A percentile compares a stretch with the other conserved stretches of the same genome.
Conservation (phyloP, 2,888 invertebrate species). For the Parapristionchus giblindavisi region DNA sequence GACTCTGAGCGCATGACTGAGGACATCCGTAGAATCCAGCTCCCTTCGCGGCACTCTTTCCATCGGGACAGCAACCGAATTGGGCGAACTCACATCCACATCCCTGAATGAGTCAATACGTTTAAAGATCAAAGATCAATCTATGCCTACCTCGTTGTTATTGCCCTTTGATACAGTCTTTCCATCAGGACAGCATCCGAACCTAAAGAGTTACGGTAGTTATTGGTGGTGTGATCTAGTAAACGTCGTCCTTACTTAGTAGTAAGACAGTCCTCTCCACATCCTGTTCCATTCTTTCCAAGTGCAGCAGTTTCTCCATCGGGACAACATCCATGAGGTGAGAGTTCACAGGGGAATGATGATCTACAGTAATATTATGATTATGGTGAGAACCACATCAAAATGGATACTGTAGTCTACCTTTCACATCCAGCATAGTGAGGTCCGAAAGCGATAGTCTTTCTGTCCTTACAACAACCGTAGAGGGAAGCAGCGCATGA, state of each 20-base stretch:
- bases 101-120: slow-evolving; percentile 46
- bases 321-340: slow-evolving; percentile 86
- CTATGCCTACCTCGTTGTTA: slow-evolving; percentile 5
- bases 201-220: slow-evolving; percentile 38
- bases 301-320: slow-evolving; percentile 86
- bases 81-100: slow-evolving; percentile 71
- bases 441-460: slow-evolving; percentile 70
- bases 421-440: slow-evolving; percentile 69
- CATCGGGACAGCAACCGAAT: slow-evolving; percentile 75
- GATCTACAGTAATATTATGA: slow-evolving; percentile 47
- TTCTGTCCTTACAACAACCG: slow-evolving; percentile 73
- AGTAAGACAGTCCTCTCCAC: slow-evolving; percentile 68
- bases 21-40: slow-evolving; percentile 81
- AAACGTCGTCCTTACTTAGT: slow-evolving; percentile 57
- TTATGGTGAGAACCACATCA: background rate
- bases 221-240: background rate
- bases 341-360: slow-evolving; percentile 70
- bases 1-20: slow-evolving; percentile 70
- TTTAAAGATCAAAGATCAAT: background rate
- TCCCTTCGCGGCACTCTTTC: slow-evolving; percentile 76
- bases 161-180: slow-evolving; percentile 61
- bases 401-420: slow-evolving; percentile 24
- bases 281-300: slow-evolving; percentile 81
- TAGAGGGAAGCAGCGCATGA: slow-evolving; percentile 69
- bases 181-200: slow-evolving; percentile 71